Evolutionary conservation across 2,113 vertebrate genomes (phyloP).

Genomic region (Caracal caracal): DNA sequence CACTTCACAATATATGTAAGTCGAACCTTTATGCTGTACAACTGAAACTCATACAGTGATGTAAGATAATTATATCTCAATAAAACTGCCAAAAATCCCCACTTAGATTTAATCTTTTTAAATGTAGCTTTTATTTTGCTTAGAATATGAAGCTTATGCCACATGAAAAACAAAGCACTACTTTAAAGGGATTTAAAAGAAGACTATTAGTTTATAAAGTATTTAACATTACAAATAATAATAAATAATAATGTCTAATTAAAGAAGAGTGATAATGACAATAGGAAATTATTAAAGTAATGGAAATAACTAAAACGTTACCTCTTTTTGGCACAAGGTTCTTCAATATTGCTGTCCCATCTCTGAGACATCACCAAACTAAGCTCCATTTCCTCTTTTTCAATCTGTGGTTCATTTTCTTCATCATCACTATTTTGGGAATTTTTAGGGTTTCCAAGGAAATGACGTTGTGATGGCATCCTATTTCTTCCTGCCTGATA

Average conservation of each 20-base stretch:
- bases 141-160: conserved; percentile 22
- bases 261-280: conserved; percentile 17
- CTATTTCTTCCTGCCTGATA: conserved; percentile 87
- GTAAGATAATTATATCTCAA: neutral
- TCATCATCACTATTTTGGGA: conserved; percentile 97
- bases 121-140: neutral
- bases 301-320: conserved; percentile 67
- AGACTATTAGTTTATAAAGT: neutral
- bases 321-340: conserved; percentile 86
- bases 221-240: conserved; percentile 24
- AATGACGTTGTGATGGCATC: conserved; percentile 84
- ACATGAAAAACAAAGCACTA: conserved; percentile 21
- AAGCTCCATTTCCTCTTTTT: conserved; percentile 95
- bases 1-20: neutral
- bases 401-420: conserved; percentile 93
- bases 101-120: neutral
- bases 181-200: conserved; percentile 26
- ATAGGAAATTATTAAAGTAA: conserved; percentile 46
- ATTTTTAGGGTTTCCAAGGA: conserved; percentile 86
- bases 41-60: neutral
- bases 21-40: neutral
- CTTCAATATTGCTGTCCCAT: conserved; percentile 91
- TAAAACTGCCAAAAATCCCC: neutral
- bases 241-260: neutral
- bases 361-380: conserved; percentile 97